phyloP scores from a whole-genome alignment of 2,888 invertebrate genomes.

The Pachydiplax longipennis region DNA sequence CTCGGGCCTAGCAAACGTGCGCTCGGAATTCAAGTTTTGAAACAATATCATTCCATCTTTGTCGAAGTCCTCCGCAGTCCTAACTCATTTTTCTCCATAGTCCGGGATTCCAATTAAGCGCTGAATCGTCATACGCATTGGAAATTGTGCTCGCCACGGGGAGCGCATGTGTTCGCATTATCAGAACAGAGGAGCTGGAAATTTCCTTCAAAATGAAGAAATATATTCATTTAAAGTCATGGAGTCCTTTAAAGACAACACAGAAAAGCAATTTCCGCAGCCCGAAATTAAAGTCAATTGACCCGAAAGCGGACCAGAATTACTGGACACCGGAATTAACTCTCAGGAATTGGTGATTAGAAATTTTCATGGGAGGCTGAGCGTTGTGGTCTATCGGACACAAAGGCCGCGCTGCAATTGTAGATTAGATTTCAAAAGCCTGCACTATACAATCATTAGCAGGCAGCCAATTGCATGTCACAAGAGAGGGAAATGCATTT shows the following conservation, averaged over 20 bases:
- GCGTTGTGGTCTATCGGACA: neutral
- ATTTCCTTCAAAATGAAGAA: neutral
- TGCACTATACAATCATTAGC: neutral
- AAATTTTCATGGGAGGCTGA: neutral
- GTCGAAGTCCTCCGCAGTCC: no score
- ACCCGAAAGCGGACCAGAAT: slow-evolving; percentile 21
- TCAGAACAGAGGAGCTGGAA: neutral
- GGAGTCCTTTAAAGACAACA: neutral
- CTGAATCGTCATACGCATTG: no score
- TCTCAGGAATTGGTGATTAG: slow-evolving; percentile 25
- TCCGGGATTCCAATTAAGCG: no score
- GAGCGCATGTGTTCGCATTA: no score
- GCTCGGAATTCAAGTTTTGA: no score
- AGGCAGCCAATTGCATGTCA: neutral
- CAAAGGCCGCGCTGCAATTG: neutral
- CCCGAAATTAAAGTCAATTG: slow-evolving; percentile 32
- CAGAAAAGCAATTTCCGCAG: neutral
- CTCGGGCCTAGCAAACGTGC: no score
- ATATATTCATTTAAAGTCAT: slow-evolving; percentile 1
- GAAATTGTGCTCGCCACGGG: no score
- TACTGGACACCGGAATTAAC: slow-evolving; percentile 13
- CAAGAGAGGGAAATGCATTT: neutral
- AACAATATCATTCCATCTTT: no score
- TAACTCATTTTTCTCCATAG: no score
- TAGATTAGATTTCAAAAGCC: neutral